Evolutionary conservation across 2,888 invertebrate genomes (phyloP), one percentile per base, ranked within the genome.

Genomic region (Branchinecta sandiegonensis): DNA sequence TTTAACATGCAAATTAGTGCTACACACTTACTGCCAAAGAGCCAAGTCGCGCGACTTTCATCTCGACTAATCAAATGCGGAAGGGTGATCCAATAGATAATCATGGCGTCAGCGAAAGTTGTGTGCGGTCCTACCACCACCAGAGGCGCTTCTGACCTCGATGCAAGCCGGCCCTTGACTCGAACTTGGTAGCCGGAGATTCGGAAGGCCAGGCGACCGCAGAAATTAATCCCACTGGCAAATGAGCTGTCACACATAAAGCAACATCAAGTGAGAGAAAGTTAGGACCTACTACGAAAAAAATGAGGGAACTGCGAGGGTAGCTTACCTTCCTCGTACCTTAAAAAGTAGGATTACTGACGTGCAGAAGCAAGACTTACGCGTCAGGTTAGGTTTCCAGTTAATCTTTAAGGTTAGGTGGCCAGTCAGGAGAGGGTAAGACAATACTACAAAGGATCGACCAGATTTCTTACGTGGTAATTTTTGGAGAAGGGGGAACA

Each of bases 51-150:
- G 72, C 83, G 83, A 77, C 89, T 86, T 77, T 89, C 89, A 74
- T 86, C 83, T 77, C 90, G 83, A 72, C 89, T 89, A 78, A 92
- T 90, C 77, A 89, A 87, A 13, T 89, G 88, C 10, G 90, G 88
- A 79, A 89, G 74, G 56, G 76, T 75, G 66, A 77, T 73, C 70
- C 75, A 75, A 14, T 77, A 74, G 66, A 78, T 75, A 67, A 76
- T 74, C 48, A 94, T 83, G 71, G 90, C 87, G 79, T 95, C 95
- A 80, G 90, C 87, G 84, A 88, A 93, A 70, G 89, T 86, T 63
- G 94, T 93, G 78, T 95, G 95, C 4, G 94, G 94, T 7, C 92
- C 94, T 71, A 90, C 83, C 69, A 87, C 87, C 72, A 94, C 80
- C 78, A 94, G 85, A 2, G 93, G 90, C 13, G 80, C 80, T 72